Conservation (phyloP, 2,797 vertebrate species). For the Chelidonichthys spinosus region DNA sequence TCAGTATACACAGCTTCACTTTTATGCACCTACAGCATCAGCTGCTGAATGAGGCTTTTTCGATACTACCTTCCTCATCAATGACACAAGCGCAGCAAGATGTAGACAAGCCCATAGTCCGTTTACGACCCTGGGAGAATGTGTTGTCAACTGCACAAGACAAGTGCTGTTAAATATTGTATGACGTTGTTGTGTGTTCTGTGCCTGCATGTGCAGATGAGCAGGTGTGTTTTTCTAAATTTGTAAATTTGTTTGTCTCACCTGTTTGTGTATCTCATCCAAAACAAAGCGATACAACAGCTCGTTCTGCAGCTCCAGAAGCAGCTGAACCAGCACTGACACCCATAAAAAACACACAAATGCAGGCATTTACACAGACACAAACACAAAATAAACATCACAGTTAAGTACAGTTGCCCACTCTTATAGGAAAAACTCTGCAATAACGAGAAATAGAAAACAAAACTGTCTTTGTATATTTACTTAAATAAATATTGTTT, state of each 20-base stretch:
- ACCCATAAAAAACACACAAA: slow-evolving; percentile 32
- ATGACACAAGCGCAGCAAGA: slow-evolving; percentile 50
- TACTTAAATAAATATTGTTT: too few relatives aligned
- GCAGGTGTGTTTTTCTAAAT: slow-evolving; percentile 24
- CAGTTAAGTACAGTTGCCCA: slow-evolving; percentile 1
- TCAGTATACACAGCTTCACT: slow-evolving; percentile 35
- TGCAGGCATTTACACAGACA: slow-evolving; percentile 18
- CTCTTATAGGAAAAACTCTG: slow-evolving; percentile 4
- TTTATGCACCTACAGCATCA: slow-evolving; percentile 46
- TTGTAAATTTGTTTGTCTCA: slow-evolving; percentile 73
- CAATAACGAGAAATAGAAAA: neutral
- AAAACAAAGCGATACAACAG: slow-evolving; percentile 83
- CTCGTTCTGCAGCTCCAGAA: slow-evolving; percentile 87
- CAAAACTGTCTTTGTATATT: too few relatives aligned
- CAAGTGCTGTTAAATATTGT: slow-evolving; percentile 43
- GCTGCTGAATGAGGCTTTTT: slow-evolving; percentile 55
- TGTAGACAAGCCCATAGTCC: slow-evolving; percentile 29
- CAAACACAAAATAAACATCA: slow-evolving; percentile 8
- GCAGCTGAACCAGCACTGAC: slow-evolving; percentile 90
- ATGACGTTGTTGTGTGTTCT: slow-evolving; percentile 21
- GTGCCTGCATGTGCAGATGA: slow-evolving; percentile 21
- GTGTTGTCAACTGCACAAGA: slow-evolving; percentile 36
- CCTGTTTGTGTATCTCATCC: slow-evolving; percentile 89
- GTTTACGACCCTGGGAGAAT: slow-evolving; percentile 58
- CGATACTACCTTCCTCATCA: slow-evolving; percentile 33